A percentile compares a stretch with the other conserved stretches of the same genome.
These are phyloP conservation scores for Xanthorhoe spadicearia DNA, from an alignment of 2,888 invertebrate species.

Conservation along the genomic window DNA sequence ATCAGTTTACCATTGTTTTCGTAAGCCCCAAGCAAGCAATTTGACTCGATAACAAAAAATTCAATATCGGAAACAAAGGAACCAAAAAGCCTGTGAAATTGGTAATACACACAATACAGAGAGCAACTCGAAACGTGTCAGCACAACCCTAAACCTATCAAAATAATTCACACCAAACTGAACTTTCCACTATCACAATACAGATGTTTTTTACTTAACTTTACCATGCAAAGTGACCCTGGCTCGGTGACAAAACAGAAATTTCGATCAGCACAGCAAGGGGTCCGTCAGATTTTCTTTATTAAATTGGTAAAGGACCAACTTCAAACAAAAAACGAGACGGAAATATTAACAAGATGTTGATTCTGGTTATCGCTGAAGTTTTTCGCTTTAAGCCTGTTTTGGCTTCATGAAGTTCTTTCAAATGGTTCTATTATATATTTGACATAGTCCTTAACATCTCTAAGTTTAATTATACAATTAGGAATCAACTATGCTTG, in stretches of 20 bases:
- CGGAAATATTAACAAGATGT: constrained; percentile 52
- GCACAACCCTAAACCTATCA: constrained; percentile 51
- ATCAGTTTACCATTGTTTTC: constrained; percentile 20
- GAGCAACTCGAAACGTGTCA: constrained; percentile 59
- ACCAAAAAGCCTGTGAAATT: constrained; percentile 47
- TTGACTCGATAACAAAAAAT: constrained; percentile 31
- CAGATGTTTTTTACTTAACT: constrained; percentile 35
- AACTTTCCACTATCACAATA: constrained; percentile 39
- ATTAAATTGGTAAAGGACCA: constrained; percentile 50
- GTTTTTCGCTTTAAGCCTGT: constrained; percentile 31
- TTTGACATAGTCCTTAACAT: no score
- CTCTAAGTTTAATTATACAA: no score
- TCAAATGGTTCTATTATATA: no score
- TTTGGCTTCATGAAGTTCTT: not conserved
- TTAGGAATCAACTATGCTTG: no score
- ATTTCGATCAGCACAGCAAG: constrained; percentile 51
- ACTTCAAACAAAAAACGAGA: constrained; percentile 43
- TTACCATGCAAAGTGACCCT: constrained; percentile 45
- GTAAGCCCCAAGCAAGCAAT: not conserved
- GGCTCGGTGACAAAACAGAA: constrained; percentile 53
- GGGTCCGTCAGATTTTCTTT: constrained; percentile 50
- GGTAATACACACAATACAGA: constrained; percentile 58
- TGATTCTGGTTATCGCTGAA: constrained; percentile 39
- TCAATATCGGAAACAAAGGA: constrained; percentile 42
- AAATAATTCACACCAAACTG: constrained; percentile 31